These are phyloP conservation scores for Tachuris rubrigastra DNA, from an alignment of 2,113 vertebrate species.

Conservation along the genomic window DNA sequence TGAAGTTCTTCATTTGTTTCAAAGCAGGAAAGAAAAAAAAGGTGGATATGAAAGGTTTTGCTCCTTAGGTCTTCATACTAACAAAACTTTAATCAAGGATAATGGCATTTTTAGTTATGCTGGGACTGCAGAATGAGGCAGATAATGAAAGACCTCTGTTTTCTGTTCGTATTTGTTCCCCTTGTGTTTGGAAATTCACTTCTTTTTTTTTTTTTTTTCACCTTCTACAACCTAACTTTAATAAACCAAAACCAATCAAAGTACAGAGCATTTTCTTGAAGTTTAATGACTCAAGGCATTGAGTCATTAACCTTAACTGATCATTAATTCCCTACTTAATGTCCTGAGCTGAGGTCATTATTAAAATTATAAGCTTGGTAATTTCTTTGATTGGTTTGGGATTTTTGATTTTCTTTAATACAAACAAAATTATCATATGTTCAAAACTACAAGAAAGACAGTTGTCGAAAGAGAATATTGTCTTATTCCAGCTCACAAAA, in stretches of 20 bases:
- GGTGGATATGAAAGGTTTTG: not conserved
- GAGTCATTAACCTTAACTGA: slow-evolving; percentile 71
- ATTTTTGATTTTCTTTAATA: not conserved
- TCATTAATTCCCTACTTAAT: slow-evolving; percentile 70
- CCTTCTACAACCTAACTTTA: slow-evolving; percentile 20
- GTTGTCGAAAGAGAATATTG: not conserved
- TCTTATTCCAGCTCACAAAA: not conserved
- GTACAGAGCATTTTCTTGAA: slow-evolving; percentile 49
- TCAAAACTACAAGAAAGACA: not conserved
- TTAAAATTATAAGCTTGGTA: slow-evolving; percentile 60
- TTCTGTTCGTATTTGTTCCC: not conserved
- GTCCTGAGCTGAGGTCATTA: slow-evolving; percentile 67
- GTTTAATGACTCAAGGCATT: slow-evolving; percentile 61
- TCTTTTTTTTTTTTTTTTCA: not conserved
- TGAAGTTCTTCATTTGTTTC: not conserved
- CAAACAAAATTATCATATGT: not conserved
- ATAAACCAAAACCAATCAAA: slow-evolving; percentile 61
- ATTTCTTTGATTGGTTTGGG: slow-evolving; percentile 48
- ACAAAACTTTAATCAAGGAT: not conserved
- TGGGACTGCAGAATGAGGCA: not conserved
- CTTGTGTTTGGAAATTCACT: not conserved
- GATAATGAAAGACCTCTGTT: not conserved
- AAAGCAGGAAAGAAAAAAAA: not conserved
- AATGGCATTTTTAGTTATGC: not conserved
- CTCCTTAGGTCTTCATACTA: not conserved